These are phyloP conservation scores for Ara ararauna DNA, from an alignment of 2,797 vertebrate species.

Conservation along the genomic window DNA sequence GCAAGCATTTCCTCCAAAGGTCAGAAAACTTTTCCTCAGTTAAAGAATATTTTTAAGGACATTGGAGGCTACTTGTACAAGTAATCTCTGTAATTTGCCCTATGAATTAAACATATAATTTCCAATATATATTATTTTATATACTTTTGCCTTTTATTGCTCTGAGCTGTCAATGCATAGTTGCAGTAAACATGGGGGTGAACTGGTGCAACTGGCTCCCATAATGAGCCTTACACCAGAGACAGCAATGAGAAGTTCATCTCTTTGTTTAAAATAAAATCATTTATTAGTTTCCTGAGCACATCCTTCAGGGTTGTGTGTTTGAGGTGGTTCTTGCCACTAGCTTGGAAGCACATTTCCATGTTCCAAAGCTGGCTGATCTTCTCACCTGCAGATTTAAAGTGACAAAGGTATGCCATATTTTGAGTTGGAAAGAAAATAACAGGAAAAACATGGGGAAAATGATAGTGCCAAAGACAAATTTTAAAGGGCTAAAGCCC, in stretches of 20 bases:
- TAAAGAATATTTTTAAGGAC: constrained; percentile 85
- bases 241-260: constrained; percentile 17
- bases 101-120: constrained; percentile 78
- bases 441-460: not conserved
- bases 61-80: constrained; percentile 77
- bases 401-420: not conserved
- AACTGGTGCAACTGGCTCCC: constrained; percentile 21
- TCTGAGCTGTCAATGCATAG: not conserved
- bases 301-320: not conserved
- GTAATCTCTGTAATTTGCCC: constrained; percentile 78
- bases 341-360: constrained; percentile 18
- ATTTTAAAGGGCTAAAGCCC: not conserved
- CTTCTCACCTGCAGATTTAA: not conserved
- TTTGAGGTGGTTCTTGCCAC: not conserved
- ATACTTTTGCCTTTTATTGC: constrained; percentile 43
- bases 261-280: not conserved
- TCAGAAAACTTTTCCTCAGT: constrained; percentile 85
- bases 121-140: constrained; percentile 64
- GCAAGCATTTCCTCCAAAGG: constrained; percentile 87
- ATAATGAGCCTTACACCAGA: constrained; percentile 50
- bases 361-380: not conserved
- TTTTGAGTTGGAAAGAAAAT: not conserved
- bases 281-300: not conserved
- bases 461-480: not conserved
- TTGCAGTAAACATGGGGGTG: constrained; percentile 64